A percentile compares a stretch with the other conserved stretches of the same genome.
These are phyloP conservation scores for Brachionus koreanus DNA, from an alignment of 1,140 invertebrate genomes.

Conservation along the genomic window DNA sequence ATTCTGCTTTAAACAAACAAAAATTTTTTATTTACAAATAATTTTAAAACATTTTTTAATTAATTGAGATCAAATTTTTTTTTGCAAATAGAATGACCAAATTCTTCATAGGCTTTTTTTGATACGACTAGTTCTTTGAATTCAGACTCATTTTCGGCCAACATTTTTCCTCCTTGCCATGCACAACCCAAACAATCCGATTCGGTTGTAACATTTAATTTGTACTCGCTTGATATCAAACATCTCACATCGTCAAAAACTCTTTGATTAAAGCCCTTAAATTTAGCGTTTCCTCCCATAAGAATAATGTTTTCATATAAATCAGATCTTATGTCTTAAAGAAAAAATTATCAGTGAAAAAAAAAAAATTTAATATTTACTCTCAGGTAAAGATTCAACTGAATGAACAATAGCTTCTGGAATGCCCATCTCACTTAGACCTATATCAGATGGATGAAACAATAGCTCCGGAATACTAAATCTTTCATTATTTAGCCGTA, in stretches of 20 bases:
- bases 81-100: constrained; percentile 68
- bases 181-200: constrained; percentile 73
- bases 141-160: constrained; percentile 69
- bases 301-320: constrained; percentile 82
- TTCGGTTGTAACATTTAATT: constrained; percentile 54
- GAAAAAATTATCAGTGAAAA: too few relatives aligned
- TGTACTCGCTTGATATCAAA: constrained; percentile 70
- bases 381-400: constrained; percentile 48
- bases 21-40: not conserved
- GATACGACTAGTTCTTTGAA: constrained; percentile 68
- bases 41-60: not conserved
- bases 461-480: constrained; percentile 90
- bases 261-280: constrained; percentile 75
- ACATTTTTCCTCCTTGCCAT: constrained; percentile 76
- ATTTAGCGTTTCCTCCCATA: constrained; percentile 75
- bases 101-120: constrained; percentile 81
- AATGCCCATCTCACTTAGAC: constrained; percentile 88
- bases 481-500: constrained; percentile 75
- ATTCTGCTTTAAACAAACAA: not conserved
- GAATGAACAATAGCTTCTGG: constrained; percentile 73
- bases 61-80: constrained; percentile 66
- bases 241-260: constrained; percentile 72
- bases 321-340: constrained; percentile 70
- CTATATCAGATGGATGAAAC: constrained; percentile 90
- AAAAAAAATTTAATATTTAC: too few relatives aligned